These are phyloP conservation scores for Helleia helle DNA, from an alignment of 2,888 invertebrate species.

Conservation along the genomic window DNA sequence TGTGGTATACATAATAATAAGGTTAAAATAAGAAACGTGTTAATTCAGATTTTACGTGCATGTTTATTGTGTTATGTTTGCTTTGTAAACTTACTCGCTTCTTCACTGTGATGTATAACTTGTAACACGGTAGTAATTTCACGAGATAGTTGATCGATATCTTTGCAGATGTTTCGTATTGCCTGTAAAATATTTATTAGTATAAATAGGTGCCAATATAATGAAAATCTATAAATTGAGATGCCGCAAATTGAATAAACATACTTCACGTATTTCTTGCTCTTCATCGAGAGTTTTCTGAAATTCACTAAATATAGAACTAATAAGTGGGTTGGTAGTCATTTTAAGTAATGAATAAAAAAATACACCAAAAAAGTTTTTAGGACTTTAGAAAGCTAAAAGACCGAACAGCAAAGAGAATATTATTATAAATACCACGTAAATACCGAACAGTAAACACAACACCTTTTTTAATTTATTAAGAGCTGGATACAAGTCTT, in stretches of 20 bases:
- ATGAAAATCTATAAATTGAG: constrained; percentile 6
- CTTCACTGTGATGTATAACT: constrained; percentile 84
- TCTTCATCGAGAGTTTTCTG: constrained; percentile 85
- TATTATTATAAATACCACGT: no score
- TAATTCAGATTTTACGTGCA: no score
- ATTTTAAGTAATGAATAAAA: constrained; percentile 23
- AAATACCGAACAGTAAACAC: no score
- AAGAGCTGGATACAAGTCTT: no score
- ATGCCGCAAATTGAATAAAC: constrained; percentile 2
- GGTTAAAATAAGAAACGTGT: neutral
- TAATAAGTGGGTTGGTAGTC: constrained; percentile 54
- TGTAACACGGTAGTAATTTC: constrained; percentile 87
- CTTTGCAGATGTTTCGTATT: constrained; percentile 80
- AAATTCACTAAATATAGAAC: constrained; percentile 81
- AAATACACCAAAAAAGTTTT: no score
- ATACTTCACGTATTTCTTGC: constrained; percentile 86
- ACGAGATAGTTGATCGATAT: constrained; percentile 84
- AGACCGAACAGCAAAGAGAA: no score
- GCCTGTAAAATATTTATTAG: constrained; percentile 50
- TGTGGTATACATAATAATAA: no score
- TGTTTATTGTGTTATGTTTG: no score
- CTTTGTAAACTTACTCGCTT: constrained; percentile 73
- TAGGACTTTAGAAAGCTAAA: no score
- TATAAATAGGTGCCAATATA: neutral
- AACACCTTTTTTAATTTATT: no score